Evolutionary conservation across 2,888 invertebrate genomes (phyloP), one percentile per base, ranked within the genome.

Genomic region (Sepiola atlantica): DNA sequence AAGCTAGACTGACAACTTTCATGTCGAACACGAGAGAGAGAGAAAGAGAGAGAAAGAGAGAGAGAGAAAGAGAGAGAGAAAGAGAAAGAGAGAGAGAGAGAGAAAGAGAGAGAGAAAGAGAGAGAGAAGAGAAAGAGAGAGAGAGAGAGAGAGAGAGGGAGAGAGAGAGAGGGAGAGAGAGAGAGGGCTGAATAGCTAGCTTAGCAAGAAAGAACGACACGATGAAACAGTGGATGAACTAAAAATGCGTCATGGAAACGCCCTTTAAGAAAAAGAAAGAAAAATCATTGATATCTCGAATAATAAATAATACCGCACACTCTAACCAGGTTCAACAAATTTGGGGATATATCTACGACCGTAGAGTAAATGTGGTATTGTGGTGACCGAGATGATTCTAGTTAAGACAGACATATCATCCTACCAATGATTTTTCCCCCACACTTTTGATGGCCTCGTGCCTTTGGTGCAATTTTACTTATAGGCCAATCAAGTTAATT

Each of bases 1-100:
- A 77, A 77, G 77, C 77, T 77, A 77, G 77, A 77, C 77, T 77
- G 32, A n/a, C 77, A 77, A 77, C n/a, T 77, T 77, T 77, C n/a
- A 77, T 77, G 77, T 77, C 77, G 77, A 77, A n/a, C n/a, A 77
- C 77, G 32, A 77, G 77, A n/a, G n/a, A n/a, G 77, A 45, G 45
- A 45, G 8, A 45, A 8, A 45, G 45, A 45, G 45, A 45, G 45
- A 2, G 8, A 77, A n/a, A 45, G 45, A 45, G 8, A 45, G 45
- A 45, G 45, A 45, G 45, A 45, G 45, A 2, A n/a, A 77, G 77
- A 45, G 45, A 45, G 8, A 45, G 45, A 45, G 45, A 45, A 8
- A 45, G 45, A 2, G 8, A 77, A n/a, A 45, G 45, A 45, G 8
- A 45, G 45, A 45, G 45, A 45, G 45, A 45, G 45, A 2, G 8